Percentiles rank a stretch among this genome's conserved stretches.
These are phyloP conservation scores for Tetramorium alpestre DNA, from an alignment of 1,140 invertebrate genomes.

Conservation along the genomic window DNA sequence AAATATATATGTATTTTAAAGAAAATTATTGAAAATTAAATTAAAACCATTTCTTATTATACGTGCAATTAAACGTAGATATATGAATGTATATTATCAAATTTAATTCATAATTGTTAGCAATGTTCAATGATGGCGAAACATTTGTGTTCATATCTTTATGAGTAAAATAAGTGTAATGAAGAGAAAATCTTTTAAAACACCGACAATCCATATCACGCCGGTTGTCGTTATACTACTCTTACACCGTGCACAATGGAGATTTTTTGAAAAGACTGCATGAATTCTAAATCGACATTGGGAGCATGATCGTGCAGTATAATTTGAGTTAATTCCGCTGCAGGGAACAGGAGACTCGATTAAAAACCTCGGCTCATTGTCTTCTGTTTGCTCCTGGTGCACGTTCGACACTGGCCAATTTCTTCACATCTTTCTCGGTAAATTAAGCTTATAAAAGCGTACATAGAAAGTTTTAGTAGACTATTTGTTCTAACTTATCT, in stretches of 20 bases:
- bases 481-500: background rate
- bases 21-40: background rate
- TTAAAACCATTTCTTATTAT: background rate
- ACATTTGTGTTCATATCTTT: constrained; percentile 2
- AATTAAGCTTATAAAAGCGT: constrained; percentile 22
- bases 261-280: constrained; percentile 82
- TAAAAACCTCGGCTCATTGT: constrained; percentile 84
- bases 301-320: constrained; percentile 77
- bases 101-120: background rate
- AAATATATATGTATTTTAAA: background rate
- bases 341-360: constrained; percentile 82
- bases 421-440: constrained; percentile 60
- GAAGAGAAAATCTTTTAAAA: constrained; percentile 57
- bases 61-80: background rate
- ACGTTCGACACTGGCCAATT: constrained; percentile 79
- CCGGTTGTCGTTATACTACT: constrained; percentile 64
- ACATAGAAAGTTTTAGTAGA: background rate
- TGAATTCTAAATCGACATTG: constrained; percentile 81
- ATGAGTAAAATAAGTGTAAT: constrained; percentile 34
- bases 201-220: constrained; percentile 54
- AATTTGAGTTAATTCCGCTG: constrained; percentile 85
- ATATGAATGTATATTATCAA: background rate
- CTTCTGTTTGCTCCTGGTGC: constrained; percentile 82
- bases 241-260: constrained; percentile 78
- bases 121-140: background rate